These are phyloP conservation scores for Oligia latruncula DNA, from an alignment of 2,888 invertebrate genomes.

Conservation along the genomic window DNA sequence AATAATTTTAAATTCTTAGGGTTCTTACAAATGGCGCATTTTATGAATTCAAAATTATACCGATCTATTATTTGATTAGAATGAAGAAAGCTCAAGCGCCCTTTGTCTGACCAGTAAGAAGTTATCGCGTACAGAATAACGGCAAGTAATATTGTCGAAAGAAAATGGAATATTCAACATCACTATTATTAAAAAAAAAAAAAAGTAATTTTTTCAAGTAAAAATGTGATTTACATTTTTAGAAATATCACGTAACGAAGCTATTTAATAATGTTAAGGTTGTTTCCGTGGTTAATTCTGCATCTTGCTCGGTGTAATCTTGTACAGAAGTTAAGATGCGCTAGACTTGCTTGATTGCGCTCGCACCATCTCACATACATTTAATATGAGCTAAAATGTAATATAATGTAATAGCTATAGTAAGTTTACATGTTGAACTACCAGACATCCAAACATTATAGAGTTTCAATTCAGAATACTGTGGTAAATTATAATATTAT, in stretches of 20 bases:
- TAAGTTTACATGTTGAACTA: neutral
- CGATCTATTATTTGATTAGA: neutral
- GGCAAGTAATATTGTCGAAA: neutral
- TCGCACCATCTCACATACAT: constrained; percentile 24
- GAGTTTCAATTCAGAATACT: neutral
- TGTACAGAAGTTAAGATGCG: constrained; percentile 31
- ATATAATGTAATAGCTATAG: constrained; percentile 6
- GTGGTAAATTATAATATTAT: neutral
- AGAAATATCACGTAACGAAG: constrained; percentile 2
- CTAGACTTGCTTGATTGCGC: constrained; percentile 36
- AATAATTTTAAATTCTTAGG: neutral
- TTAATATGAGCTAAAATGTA: constrained; percentile 20
- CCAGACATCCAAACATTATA: neutral
- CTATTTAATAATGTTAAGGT: constrained; percentile 9
- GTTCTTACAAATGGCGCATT: neutral
- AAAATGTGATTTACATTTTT: neutral
- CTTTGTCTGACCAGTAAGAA: neutral
- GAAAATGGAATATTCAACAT: constrained; percentile 24
- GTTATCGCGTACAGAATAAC: neutral
- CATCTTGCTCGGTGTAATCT: constrained; percentile 41
- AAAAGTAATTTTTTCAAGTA: too few species aligned
- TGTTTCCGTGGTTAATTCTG: constrained; percentile 19
- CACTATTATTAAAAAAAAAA: too few species aligned
- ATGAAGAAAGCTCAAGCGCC: neutral
- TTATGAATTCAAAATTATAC: neutral